Base-by-base conservation (phyloP, 2,888 invertebrate genomes). In the Ectemnius lituratus region DNA sequence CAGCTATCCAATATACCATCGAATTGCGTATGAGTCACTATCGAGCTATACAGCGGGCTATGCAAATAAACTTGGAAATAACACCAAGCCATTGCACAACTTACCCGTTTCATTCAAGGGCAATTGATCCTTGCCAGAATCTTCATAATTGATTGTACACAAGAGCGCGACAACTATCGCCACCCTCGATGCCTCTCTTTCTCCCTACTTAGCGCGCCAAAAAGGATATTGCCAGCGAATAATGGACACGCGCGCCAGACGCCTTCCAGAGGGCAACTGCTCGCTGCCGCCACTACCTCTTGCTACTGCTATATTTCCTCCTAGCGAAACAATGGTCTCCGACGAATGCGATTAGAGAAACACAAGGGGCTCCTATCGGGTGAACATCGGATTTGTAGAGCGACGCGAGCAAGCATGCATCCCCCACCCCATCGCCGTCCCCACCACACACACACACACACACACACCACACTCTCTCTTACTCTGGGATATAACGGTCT, bases 301-400 rank as follows among this genome's bases (percentile, higher is more conserved):
- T 20, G 45, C 45, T 56, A 76, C 78, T 75, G 73, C 71, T 76
- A 62, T 69, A 70, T 84, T 84, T 84, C 82, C 79, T 75, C 69
- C 77, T 73, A 74, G 67, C 71, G 75, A 79, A 83, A 86, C 85
- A 86, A 86, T 85, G 81, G 16, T 52, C n/a, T 5, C 75, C 70
- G 67, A 23, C 57, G 75, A 75, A 78, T 72, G 70, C 83, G 83
- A 85, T 84, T 85, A 86, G 77, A 75, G 67, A 74, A 76, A 73
- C 73, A 20, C n/a, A 13, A 23, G 8, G 66, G 67, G 67, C 62
- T 37, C 68, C 59, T 62, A 72, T 47, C 72, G 61, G 59, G 46
- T 68, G 66, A 45, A 49, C 66, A 74, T 71, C 65, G 69, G 47
- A 52, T 47, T 58, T 52, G 52, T 52, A 52, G 52, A 52, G 52